Conservation (phyloP, 2,888 invertebrate genomes). For the Cataglyphis rosenhaueri region DNA sequence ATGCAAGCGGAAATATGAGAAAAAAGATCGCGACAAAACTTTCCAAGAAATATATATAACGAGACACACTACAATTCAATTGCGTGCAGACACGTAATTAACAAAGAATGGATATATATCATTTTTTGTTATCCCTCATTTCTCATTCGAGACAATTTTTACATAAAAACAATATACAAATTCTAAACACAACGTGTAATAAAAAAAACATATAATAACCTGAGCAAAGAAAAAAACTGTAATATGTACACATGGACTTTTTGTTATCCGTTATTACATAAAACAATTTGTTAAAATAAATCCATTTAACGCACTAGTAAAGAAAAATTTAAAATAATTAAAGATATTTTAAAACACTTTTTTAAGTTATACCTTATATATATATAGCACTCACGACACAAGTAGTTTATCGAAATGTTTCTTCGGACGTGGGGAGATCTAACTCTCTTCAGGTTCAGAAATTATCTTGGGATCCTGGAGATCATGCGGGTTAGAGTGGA, state of each 20-base stretch:
- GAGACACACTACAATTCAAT: not conserved
- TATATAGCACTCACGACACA: conserved; percentile 31
- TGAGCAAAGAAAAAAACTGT: not conserved
- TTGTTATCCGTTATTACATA: not conserved
- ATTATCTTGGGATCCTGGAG: conserved; percentile 45
- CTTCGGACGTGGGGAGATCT: not conserved
- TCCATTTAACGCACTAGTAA: not conserved
- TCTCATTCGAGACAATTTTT: not conserved
- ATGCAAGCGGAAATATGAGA: conserved; percentile 34
- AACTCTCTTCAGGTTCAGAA: not conserved
- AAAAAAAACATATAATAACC: not conserved
- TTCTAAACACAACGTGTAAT: conserved; percentile 16
- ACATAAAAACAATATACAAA: not conserved
- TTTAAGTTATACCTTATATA: not conserved
- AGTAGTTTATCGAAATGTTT: conserved; percentile 16
- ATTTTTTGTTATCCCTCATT: not conserved
- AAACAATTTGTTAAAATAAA: not conserved
- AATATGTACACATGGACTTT: not conserved
- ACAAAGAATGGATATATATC: not conserved
- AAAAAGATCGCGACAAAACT: conserved; percentile 10
- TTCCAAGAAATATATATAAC: not conserved
- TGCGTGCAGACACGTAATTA: not conserved
- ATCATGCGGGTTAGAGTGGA: conserved; percentile 87
- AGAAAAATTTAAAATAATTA: not conserved
- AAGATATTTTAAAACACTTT: conserved; percentile 8